Conservation (phyloP, 2,113 vertebrate species). For the Charina bottae region DNA sequence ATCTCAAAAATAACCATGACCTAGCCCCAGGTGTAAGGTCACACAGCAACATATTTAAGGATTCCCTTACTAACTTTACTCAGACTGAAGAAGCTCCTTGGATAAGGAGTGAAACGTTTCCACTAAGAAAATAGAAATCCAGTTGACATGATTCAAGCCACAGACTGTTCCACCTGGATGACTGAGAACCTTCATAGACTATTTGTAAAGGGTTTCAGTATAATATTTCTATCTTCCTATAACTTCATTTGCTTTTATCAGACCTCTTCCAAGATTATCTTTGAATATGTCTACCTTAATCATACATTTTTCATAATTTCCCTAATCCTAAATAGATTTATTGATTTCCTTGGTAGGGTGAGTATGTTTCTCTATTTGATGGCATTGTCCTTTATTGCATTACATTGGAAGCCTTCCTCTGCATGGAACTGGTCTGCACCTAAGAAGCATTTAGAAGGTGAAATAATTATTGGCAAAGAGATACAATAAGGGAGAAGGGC, state of each 20-base stretch:
- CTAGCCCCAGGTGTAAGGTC: too few species aligned
- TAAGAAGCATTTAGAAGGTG: background rate
- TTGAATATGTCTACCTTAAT: background rate
- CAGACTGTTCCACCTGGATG: too few species aligned
- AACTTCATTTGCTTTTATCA: background rate
- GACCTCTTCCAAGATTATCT: background rate
- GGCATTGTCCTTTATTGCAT: background rate
- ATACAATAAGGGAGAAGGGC: background rate
- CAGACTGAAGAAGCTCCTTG: too few species aligned
- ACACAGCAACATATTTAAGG: too few species aligned
- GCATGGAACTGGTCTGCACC: background rate
- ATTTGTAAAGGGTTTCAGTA: background rate
- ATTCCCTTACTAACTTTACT: too few species aligned
- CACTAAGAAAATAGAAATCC: too few species aligned
- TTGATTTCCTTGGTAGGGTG: background rate
- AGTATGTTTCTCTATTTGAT: background rate
- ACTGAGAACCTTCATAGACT: too few species aligned
- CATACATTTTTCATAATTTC: background rate
- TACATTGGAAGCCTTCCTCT: background rate
- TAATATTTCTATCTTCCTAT: background rate
- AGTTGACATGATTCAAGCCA: too few species aligned
- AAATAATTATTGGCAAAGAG: background rate
- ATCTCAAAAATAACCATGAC: too few species aligned
- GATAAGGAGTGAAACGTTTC: too few species aligned
- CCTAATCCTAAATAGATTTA: background rate